phyloP scores from a whole-genome alignment of 1,140 invertebrate genomes.

The Diplogasteroides magnus region DNA sequence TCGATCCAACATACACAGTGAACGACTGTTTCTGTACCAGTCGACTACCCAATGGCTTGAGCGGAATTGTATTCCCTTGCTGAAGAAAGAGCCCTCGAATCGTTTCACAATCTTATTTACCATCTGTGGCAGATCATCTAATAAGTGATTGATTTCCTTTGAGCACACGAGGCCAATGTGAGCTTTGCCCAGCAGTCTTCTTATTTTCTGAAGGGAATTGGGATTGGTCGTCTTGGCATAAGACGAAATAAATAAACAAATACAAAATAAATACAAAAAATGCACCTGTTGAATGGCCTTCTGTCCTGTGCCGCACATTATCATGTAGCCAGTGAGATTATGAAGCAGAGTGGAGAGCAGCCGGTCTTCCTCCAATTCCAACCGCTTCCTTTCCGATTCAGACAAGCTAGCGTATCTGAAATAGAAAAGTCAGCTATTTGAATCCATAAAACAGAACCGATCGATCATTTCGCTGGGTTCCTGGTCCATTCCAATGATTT shows the following conservation, averaged over 20 bases:
- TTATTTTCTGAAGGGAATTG: constrained; percentile 70
- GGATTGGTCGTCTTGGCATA: background rate
- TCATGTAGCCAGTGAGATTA: constrained; percentile 90
- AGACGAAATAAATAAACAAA: constrained; percentile 7
- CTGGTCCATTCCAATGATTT: constrained; percentile 99
- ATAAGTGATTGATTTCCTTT: constrained; percentile 88
- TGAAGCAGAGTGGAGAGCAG: constrained; percentile 89
- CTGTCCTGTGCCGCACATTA: constrained; percentile 64
- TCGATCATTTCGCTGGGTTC: constrained; percentile 99
- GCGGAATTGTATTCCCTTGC: constrained; percentile 87
- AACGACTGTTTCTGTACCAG: constrained; percentile 93
- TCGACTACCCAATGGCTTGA: constrained; percentile 77
- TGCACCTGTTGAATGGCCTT: constrained; percentile 42
- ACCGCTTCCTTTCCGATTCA: constrained; percentile 83
- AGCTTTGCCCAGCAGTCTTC: constrained; percentile 88
- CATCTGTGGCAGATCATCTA: constrained; percentile 74
- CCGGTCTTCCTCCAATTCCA: constrained; percentile 96
- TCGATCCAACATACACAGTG: constrained; percentile 87
- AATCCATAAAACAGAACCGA: constrained; percentile 57
- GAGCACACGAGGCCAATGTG: constrained; percentile 96
- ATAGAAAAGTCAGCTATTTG: background rate
- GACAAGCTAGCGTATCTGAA: constrained; percentile 76
- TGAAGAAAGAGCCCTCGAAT: constrained; percentile 42
- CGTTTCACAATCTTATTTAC: constrained; percentile 63
- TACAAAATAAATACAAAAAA: constrained; percentile 10